Evolutionary conservation across 2,797 vertebrate genomes (phyloP), one percentile per base, ranked within the genome.

Genomic region (Lacerta viridis): DNA sequence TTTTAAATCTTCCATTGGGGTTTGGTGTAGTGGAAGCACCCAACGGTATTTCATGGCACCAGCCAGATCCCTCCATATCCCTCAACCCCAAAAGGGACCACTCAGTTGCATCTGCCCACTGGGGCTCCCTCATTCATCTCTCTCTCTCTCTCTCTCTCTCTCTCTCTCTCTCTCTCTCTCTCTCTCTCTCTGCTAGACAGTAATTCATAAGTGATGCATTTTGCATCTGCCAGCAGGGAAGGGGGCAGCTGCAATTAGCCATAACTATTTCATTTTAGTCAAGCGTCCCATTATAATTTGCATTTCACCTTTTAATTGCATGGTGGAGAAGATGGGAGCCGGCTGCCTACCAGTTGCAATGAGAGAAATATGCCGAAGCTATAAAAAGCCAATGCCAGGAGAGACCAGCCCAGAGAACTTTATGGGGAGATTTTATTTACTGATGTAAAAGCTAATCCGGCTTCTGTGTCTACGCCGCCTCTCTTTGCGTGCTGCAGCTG

Each of bases 341-440:
- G 93, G n/a, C 84, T 66, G 78, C 78, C 77, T 76, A 50, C 83
- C 93, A 69, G 89, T 94, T 91, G 90, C 91, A 92, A 85, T 88
- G 89, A 95, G 83, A 94, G 92, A 96, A 95, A 96, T 95, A 95
- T 89, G 91, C 90, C 18, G 25, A 2, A 90, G 90, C 90, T 89
- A 89, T 95, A 95, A 96, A 89, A 95, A 85, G 90, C 84, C 71
- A 93, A 91, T 55, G 90, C 92, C 93, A 88, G 93, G 88, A 85
- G 93, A 93, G 94, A 93, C 72, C n/a, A 86, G 87, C 92, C 92
- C 90, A 41, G 18, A 29, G 94, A 93, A 87, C 90, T 95, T 96
- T 94, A 95, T 92, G 88, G 89, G 87, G 88, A 92, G 92, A 80
- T 95, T 95, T 95, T 95, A 95, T 94, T 95, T 88, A 90, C 94